Percentiles rank a stretch among this genome's conserved stretches.
Evolutionary conservation across 2,888 invertebrate genomes (phyloP).

Genomic region (Pachymerium ferrugineum): DNA sequence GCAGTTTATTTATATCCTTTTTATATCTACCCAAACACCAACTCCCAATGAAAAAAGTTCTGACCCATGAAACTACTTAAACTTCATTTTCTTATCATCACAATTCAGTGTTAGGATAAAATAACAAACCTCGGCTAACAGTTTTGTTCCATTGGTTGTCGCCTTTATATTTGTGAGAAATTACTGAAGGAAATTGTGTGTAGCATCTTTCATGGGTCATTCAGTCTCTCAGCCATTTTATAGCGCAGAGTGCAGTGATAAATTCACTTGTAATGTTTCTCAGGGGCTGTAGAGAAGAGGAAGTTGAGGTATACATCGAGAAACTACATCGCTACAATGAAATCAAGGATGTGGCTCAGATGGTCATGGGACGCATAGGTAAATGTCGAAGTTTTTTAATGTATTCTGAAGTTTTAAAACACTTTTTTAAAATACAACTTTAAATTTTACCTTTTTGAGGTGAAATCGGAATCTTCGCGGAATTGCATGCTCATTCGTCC

Average conservation of each 20-base stretch:
- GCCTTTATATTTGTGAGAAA: constrained; percentile 3
- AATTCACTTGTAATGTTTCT: background rate
- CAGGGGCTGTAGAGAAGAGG: constrained; percentile 36
- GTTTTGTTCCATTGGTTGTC: background rate
- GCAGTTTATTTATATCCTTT: too few species aligned
- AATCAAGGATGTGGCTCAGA: constrained; percentile 38
- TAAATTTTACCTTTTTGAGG: background rate
- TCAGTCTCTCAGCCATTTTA: background rate
- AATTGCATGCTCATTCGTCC: too few species aligned
- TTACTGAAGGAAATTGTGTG: background rate
- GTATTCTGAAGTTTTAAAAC: background rate
- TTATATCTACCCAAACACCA: too few species aligned
- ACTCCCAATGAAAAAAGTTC: too few species aligned
- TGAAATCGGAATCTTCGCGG: too few species aligned
- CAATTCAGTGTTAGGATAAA: too few species aligned
- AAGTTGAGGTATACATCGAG: constrained; percentile 36
- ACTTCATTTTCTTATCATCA: too few species aligned
- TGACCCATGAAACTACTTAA: too few species aligned
- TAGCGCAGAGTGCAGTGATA: background rate
- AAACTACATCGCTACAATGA: constrained; percentile 39
- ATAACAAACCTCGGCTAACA: too few species aligned
- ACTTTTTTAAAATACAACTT: background rate
- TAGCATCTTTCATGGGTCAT: background rate
- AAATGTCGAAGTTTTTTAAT: background rate
- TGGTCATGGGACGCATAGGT: constrained; percentile 38